Base-by-base conservation (phyloP, 2,113 vertebrate genomes). In the Pseudonaja textilis region DNA sequence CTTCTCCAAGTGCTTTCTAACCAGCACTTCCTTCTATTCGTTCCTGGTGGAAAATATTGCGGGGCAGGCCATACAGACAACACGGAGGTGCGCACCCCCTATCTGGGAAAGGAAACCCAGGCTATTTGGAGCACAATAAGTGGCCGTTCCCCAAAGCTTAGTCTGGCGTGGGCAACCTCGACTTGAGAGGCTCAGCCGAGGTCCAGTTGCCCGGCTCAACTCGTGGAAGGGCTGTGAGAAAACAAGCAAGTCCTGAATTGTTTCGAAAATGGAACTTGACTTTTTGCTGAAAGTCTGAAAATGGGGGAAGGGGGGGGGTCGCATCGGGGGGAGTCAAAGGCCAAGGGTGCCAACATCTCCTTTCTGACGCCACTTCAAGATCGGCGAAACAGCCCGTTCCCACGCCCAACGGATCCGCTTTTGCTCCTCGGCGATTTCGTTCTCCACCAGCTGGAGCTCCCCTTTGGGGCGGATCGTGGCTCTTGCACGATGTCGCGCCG, bases 241-340 rank as follows among this genome's bases (percentile, higher is more conserved):
- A 81, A 22, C 7, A 39, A 81, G 18, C 18, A 81, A 81, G 18
- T 26, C 1, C 18, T 9, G 18, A 81, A 81, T 90, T 52, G 14
- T 18, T 56, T 45, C 25, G 64, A 45, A 45, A 85, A 39, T 1
- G 54, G 39, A 52, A n/a, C 10, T 34, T 23, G 47, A 47, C 34
- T 26, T 52, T 85, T 45, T 25, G 47, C 52, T 16, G 1, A 39
- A 11, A 34, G 9, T 59, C 34, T 39, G 34, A 39, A 39, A 81
- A 8, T 9, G 25, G 42, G 45, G 25, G 42, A 26, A 22, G 5
- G 45, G 47, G 1, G 1, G 59, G 39, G 0, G 0, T 3, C 20
- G 7, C 56, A 22, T 57, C 0, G 57, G 57, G 57, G 59, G 25
- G 23, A 42, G 64, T 22, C 18, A 54, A 87, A 61, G 89, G 34